A percentile compares a stretch with the other conserved stretches of the same genome.
Evolutionary conservation across 2,888 invertebrate species (phyloP).

Genomic region (Oegoconia quadripuncta): DNA sequence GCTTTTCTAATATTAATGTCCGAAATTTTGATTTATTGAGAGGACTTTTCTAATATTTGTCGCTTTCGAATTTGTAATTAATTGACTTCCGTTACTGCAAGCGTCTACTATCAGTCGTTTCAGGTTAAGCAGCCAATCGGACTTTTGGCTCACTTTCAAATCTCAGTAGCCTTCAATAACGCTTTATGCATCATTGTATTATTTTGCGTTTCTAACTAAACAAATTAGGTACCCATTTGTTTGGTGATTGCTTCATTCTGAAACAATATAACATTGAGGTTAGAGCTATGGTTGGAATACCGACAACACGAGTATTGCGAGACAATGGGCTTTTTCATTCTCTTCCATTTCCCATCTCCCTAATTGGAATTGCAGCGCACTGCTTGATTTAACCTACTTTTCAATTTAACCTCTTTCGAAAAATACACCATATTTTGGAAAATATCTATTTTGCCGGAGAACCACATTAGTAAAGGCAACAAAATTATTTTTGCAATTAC

Average conservation of each 20-base stretch:
- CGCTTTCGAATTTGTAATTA: too few species aligned
- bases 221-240: not conserved
- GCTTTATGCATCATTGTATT: slow-evolving; percentile 1
- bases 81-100: too few species aligned
- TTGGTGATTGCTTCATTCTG: not conserved
- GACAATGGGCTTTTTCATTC: slow-evolving; percentile 36
- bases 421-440: too few species aligned
- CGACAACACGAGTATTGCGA: slow-evolving; percentile 21
- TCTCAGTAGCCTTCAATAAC: not conserved
- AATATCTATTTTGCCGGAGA: too few species aligned
- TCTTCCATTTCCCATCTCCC: slow-evolving; percentile 28
- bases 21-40: too few species aligned
- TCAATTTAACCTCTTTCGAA: too few species aligned
- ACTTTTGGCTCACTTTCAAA: not conserved
- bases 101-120: too few species aligned
- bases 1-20: not conserved
- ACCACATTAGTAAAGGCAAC: too few species aligned
- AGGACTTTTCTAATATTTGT: too few species aligned
- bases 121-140: too few species aligned
- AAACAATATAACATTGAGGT: slow-evolving; percentile 22
- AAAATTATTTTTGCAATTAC: too few species aligned
- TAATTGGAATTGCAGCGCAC: slow-evolving; percentile 27
- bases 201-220: not conserved
- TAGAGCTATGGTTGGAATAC: slow-evolving; percentile 19
- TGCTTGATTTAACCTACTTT: slow-evolving; percentile 27